A percentile compares a stretch with the other conserved stretches of the same genome.
These are phyloP conservation scores for Cephus rjabovi DNA, from an alignment of 2,888 invertebrate species.

Conservation along the genomic window DNA sequence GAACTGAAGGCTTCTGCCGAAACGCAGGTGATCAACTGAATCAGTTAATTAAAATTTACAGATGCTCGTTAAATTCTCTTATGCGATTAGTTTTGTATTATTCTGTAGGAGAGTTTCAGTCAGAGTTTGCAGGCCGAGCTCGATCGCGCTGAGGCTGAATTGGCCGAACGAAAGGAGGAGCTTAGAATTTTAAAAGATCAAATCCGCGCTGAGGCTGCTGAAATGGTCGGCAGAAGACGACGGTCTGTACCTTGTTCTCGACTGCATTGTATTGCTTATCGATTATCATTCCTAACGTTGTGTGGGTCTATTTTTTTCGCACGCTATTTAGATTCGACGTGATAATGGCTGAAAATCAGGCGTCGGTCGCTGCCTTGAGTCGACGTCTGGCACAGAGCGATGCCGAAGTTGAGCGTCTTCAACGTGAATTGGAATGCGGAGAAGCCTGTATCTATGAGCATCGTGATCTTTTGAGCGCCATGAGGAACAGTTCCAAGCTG, in stretches of 20 bases:
- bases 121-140: slow-evolving; percentile 61
- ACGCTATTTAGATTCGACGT: slow-evolving; percentile 48
- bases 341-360: slow-evolving; percentile 60
- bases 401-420: slow-evolving; percentile 56
- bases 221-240: slow-evolving; percentile 57
- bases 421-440: slow-evolving; percentile 47
- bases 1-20: slow-evolving; percentile 55
- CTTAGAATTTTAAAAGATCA: slow-evolving; percentile 56
- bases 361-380: slow-evolving; percentile 55
- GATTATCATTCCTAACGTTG: too few species aligned
- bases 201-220: slow-evolving; percentile 58
- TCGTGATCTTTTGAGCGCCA: slow-evolving; percentile 46
- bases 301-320: too few species aligned
- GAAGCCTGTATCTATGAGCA: slow-evolving; percentile 51
- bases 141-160: slow-evolving; percentile 58
- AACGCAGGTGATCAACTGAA: slow-evolving; percentile 49
- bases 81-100: background rate
- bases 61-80: background rate
- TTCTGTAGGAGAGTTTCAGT: slow-evolving; percentile 58
- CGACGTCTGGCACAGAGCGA: slow-evolving; percentile 54
- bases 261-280: background rate
- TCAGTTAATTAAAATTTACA: background rate
- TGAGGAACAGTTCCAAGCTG: slow-evolving; percentile 52
- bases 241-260: slow-evolving; percentile 29
- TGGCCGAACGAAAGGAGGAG: slow-evolving; percentile 59